Percentiles rank a stretch among this genome's conserved stretches.
Evolutionary conservation across 2,113 vertebrate genomes (phyloP).

Genomic region (Salvelinus alpinus): DNA sequence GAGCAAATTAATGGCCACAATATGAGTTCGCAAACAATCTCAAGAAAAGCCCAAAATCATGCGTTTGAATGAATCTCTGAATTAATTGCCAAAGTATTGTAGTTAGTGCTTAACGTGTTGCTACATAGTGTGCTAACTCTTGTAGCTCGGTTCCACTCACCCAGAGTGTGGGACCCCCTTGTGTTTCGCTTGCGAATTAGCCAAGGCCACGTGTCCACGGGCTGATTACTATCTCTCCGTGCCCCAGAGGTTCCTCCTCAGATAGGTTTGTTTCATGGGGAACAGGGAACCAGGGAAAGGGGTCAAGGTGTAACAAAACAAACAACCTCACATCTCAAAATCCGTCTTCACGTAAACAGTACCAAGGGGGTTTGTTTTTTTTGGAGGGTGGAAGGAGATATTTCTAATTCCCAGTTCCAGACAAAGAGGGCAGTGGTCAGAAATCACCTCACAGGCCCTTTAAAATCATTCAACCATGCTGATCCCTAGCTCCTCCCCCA

Average conservation of each 20-base stretch:
- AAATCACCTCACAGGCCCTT: constrained; percentile 5
- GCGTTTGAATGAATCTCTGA: neutral
- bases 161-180: neutral
- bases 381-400: too few species aligned
- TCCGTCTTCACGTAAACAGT: neutral
- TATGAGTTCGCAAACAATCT: neutral
- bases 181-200: constrained; percentile 3
- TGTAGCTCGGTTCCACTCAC: neutral
- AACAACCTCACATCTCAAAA: constrained; percentile 16
- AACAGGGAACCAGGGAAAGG: neutral
- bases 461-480: neutral
- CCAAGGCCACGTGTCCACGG: constrained; percentile 2
- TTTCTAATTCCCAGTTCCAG: neutral
- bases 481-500: neutral
- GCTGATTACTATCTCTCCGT: constrained; percentile 4
- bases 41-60: neutral
- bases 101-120: constrained; percentile 9
- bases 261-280: neutral
- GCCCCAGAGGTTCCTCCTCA: neutral
- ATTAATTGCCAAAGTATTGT: neutral
- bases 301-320: constrained; percentile 15
- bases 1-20: neutral
- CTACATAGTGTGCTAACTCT: neutral
- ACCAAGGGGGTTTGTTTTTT: too few species aligned
- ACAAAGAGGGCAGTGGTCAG: neutral